A percentile compares a stretch with the other conserved stretches of the same genome.
Evolutionary conservation across 2,797 vertebrate species (phyloP).

Genomic region (Notolabrus celidotus): DNA sequence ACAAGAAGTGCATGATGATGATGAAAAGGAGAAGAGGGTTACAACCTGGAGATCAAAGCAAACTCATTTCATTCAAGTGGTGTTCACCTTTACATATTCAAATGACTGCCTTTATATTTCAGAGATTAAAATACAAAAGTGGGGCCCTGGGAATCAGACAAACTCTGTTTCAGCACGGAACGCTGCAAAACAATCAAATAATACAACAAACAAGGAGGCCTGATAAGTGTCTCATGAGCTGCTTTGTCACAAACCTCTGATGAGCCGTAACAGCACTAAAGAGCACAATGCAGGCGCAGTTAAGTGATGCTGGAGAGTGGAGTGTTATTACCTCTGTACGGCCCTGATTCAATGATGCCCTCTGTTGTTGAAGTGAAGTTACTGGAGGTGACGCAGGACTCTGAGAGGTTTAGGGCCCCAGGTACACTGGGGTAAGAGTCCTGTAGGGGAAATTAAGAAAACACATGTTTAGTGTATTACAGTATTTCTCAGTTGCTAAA

Average conservation of each 20-base stretch:
- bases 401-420: slow-evolving; percentile 87
- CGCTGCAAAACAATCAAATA: slow-evolving; percentile 23
- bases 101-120: slow-evolving; percentile 66
- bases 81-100: slow-evolving; percentile 77
- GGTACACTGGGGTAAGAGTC: slow-evolving; percentile 86
- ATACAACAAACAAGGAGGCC: background rate
- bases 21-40: slow-evolving; percentile 68
- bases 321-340: slow-evolving; percentile 85
- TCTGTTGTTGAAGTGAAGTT: slow-evolving; percentile 89
- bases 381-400: slow-evolving; percentile 87
- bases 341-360: slow-evolving; percentile 88
- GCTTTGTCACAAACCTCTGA: slow-evolving; percentile 7
- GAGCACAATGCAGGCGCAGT: background rate
- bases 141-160: background rate
- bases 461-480: background rate
- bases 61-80: slow-evolving; percentile 75
- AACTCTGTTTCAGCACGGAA: slow-evolving; percentile 3
- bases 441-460: slow-evolving; percentile 78
- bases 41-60: slow-evolving; percentile 75
- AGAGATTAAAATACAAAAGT: slow-evolving; percentile 22
- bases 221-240: background rate
- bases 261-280: background rate
- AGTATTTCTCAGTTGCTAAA: too few species aligned
- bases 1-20: slow-evolving; percentile 56
- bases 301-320: background rate